A percentile compares a stretch with the other conserved stretches of the same genome.
Evolutionary conservation across 2,888 invertebrate genomes (phyloP).

Genomic region (Escarpia spicata): DNA sequence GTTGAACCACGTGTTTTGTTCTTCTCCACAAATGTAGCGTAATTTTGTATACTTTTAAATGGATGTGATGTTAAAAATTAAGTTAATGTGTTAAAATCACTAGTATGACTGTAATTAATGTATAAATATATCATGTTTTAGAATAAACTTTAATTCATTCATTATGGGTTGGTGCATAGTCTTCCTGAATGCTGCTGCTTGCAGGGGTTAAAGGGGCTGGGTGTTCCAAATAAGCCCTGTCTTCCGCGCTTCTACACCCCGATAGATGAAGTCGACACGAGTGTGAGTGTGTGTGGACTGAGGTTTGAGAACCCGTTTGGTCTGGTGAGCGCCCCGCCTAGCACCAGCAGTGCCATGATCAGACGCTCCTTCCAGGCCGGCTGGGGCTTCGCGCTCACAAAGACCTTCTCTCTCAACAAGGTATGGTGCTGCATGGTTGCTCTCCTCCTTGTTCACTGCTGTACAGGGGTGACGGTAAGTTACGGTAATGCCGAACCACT

Average conservation of each 20-base stretch:
- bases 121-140: background rate
- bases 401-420: conserved; percentile 95
- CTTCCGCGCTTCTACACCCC: conserved; percentile 92
- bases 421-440: conserved; percentile 66
- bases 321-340: conserved; percentile 95
- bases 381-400: conserved; percentile 97
- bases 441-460: no score
- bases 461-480: no score
- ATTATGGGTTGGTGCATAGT: no score
- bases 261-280: conserved; percentile 92
- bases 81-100: no score
- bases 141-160: background rate
- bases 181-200: conserved; percentile 41
- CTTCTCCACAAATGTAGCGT: no score
- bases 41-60: no score
- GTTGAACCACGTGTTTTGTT: no score
- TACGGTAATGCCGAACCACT: no score
- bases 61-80: no score
- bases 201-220: background rate
- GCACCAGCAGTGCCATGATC: conserved; percentile 94
- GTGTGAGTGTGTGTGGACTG: conserved; percentile 91
- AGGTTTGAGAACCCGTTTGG: conserved; percentile 95
- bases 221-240: conserved; percentile 74
- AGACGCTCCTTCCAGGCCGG: conserved; percentile 93
- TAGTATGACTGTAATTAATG: background rate